phyloP scores from a whole-genome alignment of 2,113 vertebrate genomes.

The Condylura cristata region DNA sequence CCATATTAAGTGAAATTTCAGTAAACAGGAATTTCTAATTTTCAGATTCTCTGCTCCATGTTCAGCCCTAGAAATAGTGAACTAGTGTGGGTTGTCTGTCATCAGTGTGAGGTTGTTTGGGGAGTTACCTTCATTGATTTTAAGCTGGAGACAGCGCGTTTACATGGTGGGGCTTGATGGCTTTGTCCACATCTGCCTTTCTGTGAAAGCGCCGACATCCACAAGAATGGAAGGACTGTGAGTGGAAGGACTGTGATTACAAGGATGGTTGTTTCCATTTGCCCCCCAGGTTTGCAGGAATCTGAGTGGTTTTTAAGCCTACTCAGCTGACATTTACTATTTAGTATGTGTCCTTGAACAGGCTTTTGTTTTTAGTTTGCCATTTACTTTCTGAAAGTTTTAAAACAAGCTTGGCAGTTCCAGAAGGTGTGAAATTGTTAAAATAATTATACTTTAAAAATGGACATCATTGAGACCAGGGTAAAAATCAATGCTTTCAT shows the following conservation, averaged over 20 bases:
- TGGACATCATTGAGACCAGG: background rate
- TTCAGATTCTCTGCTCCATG: background rate
- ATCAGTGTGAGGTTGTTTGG: background rate
- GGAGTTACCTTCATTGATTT: conserved; percentile 27
- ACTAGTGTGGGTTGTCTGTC: conserved; percentile 41
- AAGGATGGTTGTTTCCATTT: conserved; percentile 52
- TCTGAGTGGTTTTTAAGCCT: conserved; percentile 43
- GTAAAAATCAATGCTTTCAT: conserved; percentile 28
- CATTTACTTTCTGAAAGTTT: conserved; percentile 49
- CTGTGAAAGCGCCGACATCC: background rate
- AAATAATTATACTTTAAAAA: conserved; percentile 24
- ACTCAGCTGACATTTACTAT: conserved; percentile 51
- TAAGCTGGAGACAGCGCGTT: background rate
- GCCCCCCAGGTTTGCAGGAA: background rate
- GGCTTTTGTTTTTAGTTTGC: conserved; percentile 48
- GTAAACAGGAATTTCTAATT: background rate
- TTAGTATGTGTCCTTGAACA: conserved; percentile 29
- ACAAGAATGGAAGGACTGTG: conserved; percentile 37
- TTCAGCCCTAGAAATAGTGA: conserved; percentile 64
- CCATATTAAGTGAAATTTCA: conserved; percentile 40
- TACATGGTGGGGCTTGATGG: background rate
- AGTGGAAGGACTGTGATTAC: conserved; percentile 43
- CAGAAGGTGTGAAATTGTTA: background rate
- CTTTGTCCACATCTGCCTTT: conserved; percentile 49
- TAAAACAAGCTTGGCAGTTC: background rate